Evolutionary conservation across 2,888 invertebrate genomes (phyloP).

Genomic region (Hyposoter dolosus): DNA sequence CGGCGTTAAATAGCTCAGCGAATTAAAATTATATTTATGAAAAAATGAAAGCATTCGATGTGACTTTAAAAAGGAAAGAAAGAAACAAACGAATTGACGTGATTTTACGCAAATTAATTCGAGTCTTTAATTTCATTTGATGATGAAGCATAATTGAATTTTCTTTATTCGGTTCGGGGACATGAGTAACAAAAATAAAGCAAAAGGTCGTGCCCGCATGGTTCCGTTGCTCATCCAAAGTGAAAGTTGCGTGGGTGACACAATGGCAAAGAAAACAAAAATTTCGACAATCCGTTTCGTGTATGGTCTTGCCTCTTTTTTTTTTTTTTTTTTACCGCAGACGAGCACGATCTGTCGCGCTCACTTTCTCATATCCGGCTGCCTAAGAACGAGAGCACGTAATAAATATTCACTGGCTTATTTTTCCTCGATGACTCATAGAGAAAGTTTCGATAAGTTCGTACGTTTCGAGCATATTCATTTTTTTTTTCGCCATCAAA

Average conservation of each 20-base stretch:
- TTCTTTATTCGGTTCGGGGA: background rate
- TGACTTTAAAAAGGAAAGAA: background rate
- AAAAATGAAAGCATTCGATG: background rate
- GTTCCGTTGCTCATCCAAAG: constrained; percentile 44
- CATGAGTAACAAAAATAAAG: constrained; percentile 3
- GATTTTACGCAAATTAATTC: background rate
- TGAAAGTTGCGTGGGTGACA: constrained; percentile 59
- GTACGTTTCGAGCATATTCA: constrained; percentile 43
- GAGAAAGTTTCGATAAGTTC: constrained; percentile 58
- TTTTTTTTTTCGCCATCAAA: background rate
- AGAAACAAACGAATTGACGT: background rate
- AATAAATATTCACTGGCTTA: constrained; percentile 62
- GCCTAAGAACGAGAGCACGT: constrained; percentile 31
- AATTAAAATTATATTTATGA: background rate
- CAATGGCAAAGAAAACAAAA: constrained; percentile 42
- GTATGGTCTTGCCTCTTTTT: background rate
- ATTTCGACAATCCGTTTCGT: constrained; percentile 51
- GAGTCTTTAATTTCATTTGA: background rate
- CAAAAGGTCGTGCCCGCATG: constrained; percentile 46
- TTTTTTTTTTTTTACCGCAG: constrained; percentile 6
- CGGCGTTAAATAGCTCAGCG: no score
- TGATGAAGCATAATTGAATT: background rate
- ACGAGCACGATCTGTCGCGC: constrained; percentile 22
- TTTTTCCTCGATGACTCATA: constrained; percentile 62
- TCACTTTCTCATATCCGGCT: constrained; percentile 66